Evolutionary conservation across 2,113 vertebrate genomes (phyloP), one percentile per base, ranked within the genome.

Genomic region (Piaya cayana): DNA sequence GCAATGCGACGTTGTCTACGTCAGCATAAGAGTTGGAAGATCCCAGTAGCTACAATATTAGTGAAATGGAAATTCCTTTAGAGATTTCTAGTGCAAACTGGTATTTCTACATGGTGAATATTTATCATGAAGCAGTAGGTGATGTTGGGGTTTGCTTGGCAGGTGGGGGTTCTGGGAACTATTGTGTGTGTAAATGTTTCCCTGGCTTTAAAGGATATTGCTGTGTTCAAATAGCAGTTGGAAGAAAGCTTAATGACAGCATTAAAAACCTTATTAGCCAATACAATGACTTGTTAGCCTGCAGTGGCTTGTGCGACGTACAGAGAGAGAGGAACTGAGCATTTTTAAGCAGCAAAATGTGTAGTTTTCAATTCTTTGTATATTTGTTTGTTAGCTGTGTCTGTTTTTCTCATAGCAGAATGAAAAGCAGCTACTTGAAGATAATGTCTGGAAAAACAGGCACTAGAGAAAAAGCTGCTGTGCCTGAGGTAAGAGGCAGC

Each of bases 1-100:
- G 26, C 45, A 78, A 42, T 45, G 55, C 18, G 49, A 30, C 1
- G 1, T 30, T 20, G 49, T 7, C 0, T 15, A 3, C 14, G 16
- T 26, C 62, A 77, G 30, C n/a, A 15, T 1, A 27, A n/a, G 29
- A 32, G 17, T 7, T 26, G 23, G 43, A 36, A 12, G 27, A 52
- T 69, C 21, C 55, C 34, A 6, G 42, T 15, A 71, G 76, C 13
- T 82, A 53, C 42, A 74, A 7, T 12, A 19, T 10, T 6, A 30
- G 5, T 26, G 74, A 82, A 43, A 32, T 47, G 37, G 42, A 72
- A 81, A 72, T 52, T 23, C 30, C 49, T 75, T 56, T 11, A 42
- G 7, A 49, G 6, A 60, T 43, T 49, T 32, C 32, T 76, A 13
- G 45, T 23, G 55, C 70, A 65, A 23, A 45, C 30, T 4, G 17